Evolutionary conservation across 1,140 invertebrate species (phyloP).

Genomic region (Drosophila simulans): DNA sequence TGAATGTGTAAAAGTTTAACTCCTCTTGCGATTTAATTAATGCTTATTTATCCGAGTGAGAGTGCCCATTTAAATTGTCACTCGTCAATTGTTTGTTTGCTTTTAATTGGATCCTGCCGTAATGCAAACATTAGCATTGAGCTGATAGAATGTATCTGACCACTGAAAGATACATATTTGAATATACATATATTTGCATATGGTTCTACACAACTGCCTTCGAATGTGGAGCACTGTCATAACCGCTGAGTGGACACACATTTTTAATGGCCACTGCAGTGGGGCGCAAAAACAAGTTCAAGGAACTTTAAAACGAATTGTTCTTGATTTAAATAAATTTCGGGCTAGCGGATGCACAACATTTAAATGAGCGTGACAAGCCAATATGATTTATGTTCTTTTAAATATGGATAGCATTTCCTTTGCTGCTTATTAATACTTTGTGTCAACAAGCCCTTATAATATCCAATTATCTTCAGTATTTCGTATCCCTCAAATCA

Average conservation of each 20-base stretch:
- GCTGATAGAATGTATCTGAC: constrained; percentile 27
- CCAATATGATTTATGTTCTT: too few species aligned
- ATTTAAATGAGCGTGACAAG: too few species aligned
- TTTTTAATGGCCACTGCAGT: constrained; percentile 25
- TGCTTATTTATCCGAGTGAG: constrained; percentile 34
- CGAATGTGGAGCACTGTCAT: constrained; percentile 21
- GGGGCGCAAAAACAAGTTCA: constrained; percentile 28
- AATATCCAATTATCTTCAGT: constrained; percentile 3
- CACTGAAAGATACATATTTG: constrained; percentile 2
- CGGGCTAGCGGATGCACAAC: background rate
- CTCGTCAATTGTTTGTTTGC: constrained; percentile 51
- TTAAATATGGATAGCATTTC: too few species aligned
- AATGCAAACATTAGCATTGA: constrained; percentile 4
- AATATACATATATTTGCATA: background rate
- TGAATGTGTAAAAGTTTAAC: constrained; percentile 11
- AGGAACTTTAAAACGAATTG: constrained; percentile 39
- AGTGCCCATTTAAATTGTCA: constrained; percentile 28
- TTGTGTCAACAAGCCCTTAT: too few species aligned
- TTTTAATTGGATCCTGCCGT: constrained; percentile 39
- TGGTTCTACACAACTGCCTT: constrained; percentile 7
- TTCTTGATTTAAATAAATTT: constrained; percentile 33
- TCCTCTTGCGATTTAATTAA: constrained; percentile 47
- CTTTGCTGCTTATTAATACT: too few species aligned
- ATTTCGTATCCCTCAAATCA: background rate
- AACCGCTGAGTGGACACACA: constrained; percentile 31